Evolutionary conservation across 2,797 vertebrate genomes (phyloP).

Genomic region (Lepus oiostolus): DNA sequence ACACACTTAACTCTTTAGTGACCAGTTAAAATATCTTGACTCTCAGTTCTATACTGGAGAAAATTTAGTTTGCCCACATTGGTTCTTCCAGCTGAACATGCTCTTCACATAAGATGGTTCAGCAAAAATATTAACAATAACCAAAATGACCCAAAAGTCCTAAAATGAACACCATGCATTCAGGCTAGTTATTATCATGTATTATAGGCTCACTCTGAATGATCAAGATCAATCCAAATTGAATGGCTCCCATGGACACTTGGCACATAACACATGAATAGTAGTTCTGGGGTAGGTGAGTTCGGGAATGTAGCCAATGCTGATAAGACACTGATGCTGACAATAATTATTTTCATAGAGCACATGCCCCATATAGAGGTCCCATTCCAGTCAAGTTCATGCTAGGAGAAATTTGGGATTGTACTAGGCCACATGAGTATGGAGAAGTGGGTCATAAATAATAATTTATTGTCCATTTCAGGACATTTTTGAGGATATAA

Average conservation of each 20-base stretch:
- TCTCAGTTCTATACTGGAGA: background rate
- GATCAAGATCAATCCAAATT: conserved; percentile 82
- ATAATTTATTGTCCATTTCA: conserved; percentile 6
- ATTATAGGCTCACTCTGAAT: conserved; percentile 76
- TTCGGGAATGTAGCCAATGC: background rate
- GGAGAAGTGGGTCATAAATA: background rate
- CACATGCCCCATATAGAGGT: background rate
- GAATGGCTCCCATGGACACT: conserved; percentile 77
- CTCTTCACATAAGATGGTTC: background rate
- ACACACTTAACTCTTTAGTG: conserved; percentile 65
- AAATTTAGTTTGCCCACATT: conserved; percentile 12
- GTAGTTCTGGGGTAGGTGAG: conserved; percentile 8
- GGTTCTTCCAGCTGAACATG: background rate
- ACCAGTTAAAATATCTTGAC: background rate
- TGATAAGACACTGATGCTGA: background rate
- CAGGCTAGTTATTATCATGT: conserved; percentile 64
- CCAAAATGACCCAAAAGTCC: background rate
- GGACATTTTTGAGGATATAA: background rate
- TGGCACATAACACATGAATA: conserved; percentile 78
- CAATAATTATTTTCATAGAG: conserved; percentile 8
- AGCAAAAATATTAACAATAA: conserved; percentile 9
- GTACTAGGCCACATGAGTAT: background rate
- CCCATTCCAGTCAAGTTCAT: background rate
- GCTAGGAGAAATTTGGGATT: background rate
- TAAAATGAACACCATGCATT: conserved; percentile 70